Conservation (phyloP, 1,140 invertebrate species). For the Glossosoma conforme region DNA sequence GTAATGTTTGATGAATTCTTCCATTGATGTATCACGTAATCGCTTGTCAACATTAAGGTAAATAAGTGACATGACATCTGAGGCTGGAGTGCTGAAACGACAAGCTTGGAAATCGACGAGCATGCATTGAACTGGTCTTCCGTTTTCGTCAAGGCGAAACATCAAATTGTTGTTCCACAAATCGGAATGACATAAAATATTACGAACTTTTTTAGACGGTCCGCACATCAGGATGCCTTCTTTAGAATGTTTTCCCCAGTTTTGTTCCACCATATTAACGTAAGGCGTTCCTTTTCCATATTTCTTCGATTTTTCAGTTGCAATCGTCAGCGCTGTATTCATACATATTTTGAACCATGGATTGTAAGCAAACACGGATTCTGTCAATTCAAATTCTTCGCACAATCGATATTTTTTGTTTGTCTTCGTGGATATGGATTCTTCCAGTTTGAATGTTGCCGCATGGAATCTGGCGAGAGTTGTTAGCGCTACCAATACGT, state of each 20-base stretch:
- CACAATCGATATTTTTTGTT: slow-evolving; percentile 8
- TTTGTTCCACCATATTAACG: slow-evolving; percentile 29
- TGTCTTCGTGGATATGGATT: slow-evolving; percentile 9
- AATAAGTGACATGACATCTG: slow-evolving; percentile 45
- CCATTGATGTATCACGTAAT: slow-evolving; percentile 2
- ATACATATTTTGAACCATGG: slow-evolving; percentile 12
- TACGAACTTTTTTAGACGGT: slow-evolving; percentile 35
- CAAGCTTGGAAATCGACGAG: slow-evolving; percentile 58
- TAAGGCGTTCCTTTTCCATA: slow-evolving; percentile 6
- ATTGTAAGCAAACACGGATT: slow-evolving; percentile 12
- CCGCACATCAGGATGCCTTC: slow-evolving; percentile 34
- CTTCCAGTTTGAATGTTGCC: slow-evolving; percentile 19
- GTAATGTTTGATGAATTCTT: slow-evolving; percentile 11
- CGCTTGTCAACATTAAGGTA: slow-evolving; percentile 15
- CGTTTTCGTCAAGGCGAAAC: slow-evolving; percentile 48
- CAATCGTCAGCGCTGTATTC: slow-evolving; percentile 3
- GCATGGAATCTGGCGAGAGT: slow-evolving; percentile 19
- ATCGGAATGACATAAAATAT: slow-evolving; percentile 58
- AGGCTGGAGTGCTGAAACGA: slow-evolving; percentile 51
- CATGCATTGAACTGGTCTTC: slow-evolving; percentile 45
- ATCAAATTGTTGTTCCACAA: slow-evolving; percentile 60
- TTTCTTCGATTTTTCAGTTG: slow-evolving; percentile 10
- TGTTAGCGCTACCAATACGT: slow-evolving; percentile 10
- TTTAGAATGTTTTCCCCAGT: slow-evolving; percentile 37
- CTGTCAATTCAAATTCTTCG: slow-evolving; percentile 11